phyloP scores from a whole-genome alignment of 2,888 invertebrate genomes.

The Lycia hirtaria region DNA sequence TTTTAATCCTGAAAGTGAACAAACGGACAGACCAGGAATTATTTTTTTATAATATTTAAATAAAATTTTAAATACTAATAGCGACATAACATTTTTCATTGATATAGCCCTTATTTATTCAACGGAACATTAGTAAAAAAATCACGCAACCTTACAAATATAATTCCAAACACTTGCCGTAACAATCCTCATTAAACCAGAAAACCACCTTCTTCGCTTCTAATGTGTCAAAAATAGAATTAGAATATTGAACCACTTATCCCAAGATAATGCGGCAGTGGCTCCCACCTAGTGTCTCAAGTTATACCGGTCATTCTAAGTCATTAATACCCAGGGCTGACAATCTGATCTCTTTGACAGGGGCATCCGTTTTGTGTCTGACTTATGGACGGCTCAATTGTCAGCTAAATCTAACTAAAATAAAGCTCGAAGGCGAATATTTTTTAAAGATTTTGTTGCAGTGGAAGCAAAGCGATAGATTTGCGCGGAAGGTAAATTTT shows the following conservation, averaged over 20 bases:
- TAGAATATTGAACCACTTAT: not conserved
- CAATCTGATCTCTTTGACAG: constrained; percentile 68
- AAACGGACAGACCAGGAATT: too few species aligned
- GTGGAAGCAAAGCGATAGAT: constrained; percentile 1
- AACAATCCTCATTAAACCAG: constrained; percentile 51
- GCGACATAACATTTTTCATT: too few species aligned
- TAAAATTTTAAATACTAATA: too few species aligned
- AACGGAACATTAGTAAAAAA: too few species aligned
- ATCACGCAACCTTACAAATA: constrained; percentile 3
- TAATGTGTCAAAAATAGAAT: not conserved
- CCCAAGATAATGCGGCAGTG: not conserved
- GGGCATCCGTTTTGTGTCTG: constrained; percentile 79
- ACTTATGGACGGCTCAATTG: constrained; percentile 79
- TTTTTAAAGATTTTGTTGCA: constrained; percentile 1
- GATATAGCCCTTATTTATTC: too few species aligned
- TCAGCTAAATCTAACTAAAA: constrained; percentile 72
- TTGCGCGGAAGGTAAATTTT: not conserved
- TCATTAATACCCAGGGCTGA: constrained; percentile 67
- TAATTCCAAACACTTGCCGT: constrained; percentile 42
- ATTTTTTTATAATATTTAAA: too few species aligned
- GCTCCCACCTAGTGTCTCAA: not conserved
- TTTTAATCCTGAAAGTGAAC: too few species aligned
- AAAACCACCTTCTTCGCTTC: not conserved
- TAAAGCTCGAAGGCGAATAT: constrained; percentile 54
- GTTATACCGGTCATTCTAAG: not conserved